Evolutionary conservation across 2,113 vertebrate genomes (phyloP).

Genomic region (Butastur rufipennis): DNA sequence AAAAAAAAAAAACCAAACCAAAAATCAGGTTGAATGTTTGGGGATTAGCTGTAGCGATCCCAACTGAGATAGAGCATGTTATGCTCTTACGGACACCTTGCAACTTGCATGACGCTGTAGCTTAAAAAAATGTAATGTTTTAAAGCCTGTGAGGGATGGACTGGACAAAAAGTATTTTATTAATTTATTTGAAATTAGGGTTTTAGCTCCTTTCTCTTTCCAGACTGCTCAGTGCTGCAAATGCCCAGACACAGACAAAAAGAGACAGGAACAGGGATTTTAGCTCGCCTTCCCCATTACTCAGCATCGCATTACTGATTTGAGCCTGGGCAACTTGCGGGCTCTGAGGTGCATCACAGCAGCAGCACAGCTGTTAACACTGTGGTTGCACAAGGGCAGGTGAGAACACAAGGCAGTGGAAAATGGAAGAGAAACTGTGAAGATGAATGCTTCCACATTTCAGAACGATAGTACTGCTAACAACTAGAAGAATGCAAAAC

Average conservation of each 20-base stretch:
- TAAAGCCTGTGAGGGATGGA: neutral
- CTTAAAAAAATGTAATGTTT: neutral
- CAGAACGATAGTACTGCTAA: neutral
- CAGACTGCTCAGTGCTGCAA: neutral
- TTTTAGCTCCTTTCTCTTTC: neutral
- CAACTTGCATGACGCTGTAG: neutral
- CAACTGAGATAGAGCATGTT: neutral
- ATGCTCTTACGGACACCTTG: neutral
- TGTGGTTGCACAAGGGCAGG: neutral
- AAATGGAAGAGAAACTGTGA: neutral
- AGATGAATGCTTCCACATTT: neutral
- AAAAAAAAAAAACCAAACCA: neutral
- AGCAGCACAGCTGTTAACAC: neutral
- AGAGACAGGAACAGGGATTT: neutral
- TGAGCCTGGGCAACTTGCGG: neutral
- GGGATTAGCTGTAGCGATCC: neutral
- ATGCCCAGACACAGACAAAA: neutral
- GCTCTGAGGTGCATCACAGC: neutral
- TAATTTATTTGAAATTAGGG: neutral
- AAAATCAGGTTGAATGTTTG: neutral
- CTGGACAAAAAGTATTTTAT: neutral
- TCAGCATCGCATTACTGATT: fast-evolving
- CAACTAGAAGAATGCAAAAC: neutral
- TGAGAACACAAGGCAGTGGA: neutral
- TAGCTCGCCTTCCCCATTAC: neutral